A percentile compares a stretch with the other conserved stretches of the same genome.
Conservation (phyloP, 2,888 invertebrate genomes). For the Nemotelus nigrinus region DNA sequence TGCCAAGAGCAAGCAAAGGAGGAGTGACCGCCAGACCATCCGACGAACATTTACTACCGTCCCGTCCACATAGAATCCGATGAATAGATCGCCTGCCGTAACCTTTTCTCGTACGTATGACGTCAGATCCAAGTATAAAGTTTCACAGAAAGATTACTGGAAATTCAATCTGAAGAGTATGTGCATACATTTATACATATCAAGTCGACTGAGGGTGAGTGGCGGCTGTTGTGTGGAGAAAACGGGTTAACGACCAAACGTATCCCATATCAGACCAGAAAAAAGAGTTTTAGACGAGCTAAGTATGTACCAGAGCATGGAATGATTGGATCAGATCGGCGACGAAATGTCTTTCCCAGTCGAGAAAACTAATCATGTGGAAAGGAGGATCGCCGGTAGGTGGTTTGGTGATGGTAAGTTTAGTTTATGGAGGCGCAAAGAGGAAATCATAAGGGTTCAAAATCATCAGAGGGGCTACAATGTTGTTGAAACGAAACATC, state of each 20-base stretch:
- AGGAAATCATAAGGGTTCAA: too few relatives aligned
- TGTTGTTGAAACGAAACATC: too few relatives aligned
- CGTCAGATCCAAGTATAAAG: constrained; percentile 38
- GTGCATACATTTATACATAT: constrained; percentile 4
- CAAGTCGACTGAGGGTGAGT: not conserved
- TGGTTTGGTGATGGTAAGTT: not conserved
- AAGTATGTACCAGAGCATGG: too few relatives aligned
- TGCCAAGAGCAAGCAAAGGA: not conserved
- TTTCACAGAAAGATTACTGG: constrained; percentile 17
- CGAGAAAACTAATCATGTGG: constrained; percentile 16
- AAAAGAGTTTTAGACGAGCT: not conserved
- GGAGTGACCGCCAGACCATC: constrained; percentile 2
- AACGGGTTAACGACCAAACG: constrained; percentile 28
- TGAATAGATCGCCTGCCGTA: constrained; percentile 19
- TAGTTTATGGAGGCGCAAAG: not conserved
- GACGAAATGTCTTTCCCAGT: constrained; percentile 39
- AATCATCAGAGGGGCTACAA: too few relatives aligned
- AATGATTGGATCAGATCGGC: not conserved
- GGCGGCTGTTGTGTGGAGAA: not conserved
- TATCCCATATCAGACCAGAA: constrained; percentile 16
- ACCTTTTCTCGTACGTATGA: constrained; percentile 25
- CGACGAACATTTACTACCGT: too few relatives aligned
- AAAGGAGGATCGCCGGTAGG: not conserved
- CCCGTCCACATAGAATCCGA: too few relatives aligned
- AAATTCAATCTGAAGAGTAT: constrained; percentile 3